Evolutionary conservation across 2,888 invertebrate species (phyloP).

Genomic region (Sthenelais limicola): DNA sequence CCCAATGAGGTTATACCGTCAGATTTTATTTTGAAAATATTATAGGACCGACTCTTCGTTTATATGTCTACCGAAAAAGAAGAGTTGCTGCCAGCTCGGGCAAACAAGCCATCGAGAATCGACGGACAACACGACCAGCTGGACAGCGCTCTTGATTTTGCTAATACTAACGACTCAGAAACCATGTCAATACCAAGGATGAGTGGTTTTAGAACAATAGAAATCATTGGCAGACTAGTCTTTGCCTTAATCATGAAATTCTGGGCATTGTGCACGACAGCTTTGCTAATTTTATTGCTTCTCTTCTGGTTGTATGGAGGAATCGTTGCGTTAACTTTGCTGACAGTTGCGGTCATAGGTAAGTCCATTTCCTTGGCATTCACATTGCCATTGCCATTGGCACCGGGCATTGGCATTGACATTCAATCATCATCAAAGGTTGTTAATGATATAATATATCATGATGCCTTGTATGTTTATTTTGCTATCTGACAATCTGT

Average conservation of each 20-base stretch:
- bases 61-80: constrained; percentile 26
- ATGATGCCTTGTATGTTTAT: too few relatives aligned
- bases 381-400: background rate
- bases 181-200: constrained; percentile 27
- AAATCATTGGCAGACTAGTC: constrained; percentile 41
- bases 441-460: too few relatives aligned
- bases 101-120: background rate
- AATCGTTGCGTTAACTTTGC: constrained; percentile 80
- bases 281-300: constrained; percentile 82
- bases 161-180: background rate
- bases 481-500: too few relatives aligned
- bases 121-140: background rate
- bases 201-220: constrained; percentile 31
- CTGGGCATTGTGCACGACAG: constrained; percentile 84
- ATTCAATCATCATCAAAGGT: too few relatives aligned
- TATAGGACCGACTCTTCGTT: too few relatives aligned
- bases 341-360: constrained; percentile 83
- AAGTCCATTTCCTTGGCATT: constrained; percentile 57
- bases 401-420: background rate
- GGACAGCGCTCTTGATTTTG: background rate
- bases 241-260: constrained; percentile 76
- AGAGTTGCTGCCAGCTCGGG: background rate
- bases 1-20: too few relatives aligned
- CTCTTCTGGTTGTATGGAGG: constrained; percentile 89
- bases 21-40: too few relatives aligned